Evolutionary conservation across 2,113 vertebrate genomes (phyloP), one percentile per base, ranked within the genome.

Genomic region (Perca schrenkii): DNA sequence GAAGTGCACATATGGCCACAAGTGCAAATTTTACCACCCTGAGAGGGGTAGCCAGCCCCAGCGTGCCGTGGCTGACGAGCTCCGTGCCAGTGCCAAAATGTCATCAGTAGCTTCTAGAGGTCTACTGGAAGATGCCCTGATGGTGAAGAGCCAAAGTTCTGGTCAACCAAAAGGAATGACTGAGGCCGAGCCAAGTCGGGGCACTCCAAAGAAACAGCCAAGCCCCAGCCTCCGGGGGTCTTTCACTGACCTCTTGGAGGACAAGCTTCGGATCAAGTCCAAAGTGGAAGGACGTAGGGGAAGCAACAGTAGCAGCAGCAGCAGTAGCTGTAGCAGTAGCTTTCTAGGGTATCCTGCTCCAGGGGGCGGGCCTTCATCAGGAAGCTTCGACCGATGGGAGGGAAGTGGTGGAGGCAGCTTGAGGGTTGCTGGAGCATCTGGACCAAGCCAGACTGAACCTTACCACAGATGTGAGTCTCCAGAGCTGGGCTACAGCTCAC

Each of bases 1-100:
- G 91, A 99, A 99, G 93, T 99, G 98, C 86, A 99, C 98, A 62
- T 99, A 99, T 47, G 98, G 98, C 68, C 97, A 99, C 93, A 99
- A 99, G 93, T 99, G 98, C 94, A 99, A 99, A 90, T 99, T 99
- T 68, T 99, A 98, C 70, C 98, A 99, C 64, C 98, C 98, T 2
- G 98, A 99, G 86, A 96, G 98, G 86, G 97, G 98, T 72, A 97
- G 93, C 64, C 98, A 98, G 81, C 98, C 98, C 34, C 98, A 98
- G 94, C 95, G 97, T 12, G 96, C 98, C 0, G 97, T 99, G 79
- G 98, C 98, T 16, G 98, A 99, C 76, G 98, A 99, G 87, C 98
- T 99, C 71, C 97, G 98, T 40, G 98, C 98, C 91, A 98, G 97
- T 92, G 98, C 97, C 86, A 97, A 96, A 94, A 97, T 90, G 21